Base-by-base conservation (phyloP, 2,888 invertebrate genomes). In the Drosophila colorata region DNA sequence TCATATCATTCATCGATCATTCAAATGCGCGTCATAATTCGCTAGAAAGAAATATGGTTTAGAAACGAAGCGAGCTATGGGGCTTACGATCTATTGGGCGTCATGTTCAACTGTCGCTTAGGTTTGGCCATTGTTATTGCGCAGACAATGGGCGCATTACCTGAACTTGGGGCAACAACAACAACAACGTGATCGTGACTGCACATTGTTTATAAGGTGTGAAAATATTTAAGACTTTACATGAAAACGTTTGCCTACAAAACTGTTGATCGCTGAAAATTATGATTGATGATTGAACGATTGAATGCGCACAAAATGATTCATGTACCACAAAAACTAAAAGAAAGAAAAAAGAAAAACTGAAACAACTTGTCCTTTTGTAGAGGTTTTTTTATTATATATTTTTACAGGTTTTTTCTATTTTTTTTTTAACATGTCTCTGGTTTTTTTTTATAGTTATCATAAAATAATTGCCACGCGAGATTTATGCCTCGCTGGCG, bases 201-300 rank as follows among this genome's bases (percentile, higher is more conserved):
- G 87, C 81, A 71, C 78, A 82, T 88, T 89, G 78, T 88, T 91
- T 86, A 79, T 79, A 83, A 89, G 90, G 89, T 89, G 89, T 89
- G 89, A 89, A 89, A 89, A 90, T 90, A 89, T 89, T 90, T 76
- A 78, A 90, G 90, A 80, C 87, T 84, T 76, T 77, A 81, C 88
- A 80, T 90, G 80, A 82, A 89, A 86, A 86, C 78, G 78, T 84
- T 87, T 80, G 76, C 75, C 66, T 83, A 90, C 90, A 91, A 90
- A 90, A 81, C 83, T 87, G 89, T 90, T 91, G 90, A 90, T 87
- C 85, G 91, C 71, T 89, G 86, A 85, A 82, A 88, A 87, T 86
- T 89, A 87, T 90, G 90, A 90, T 90, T 91, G 91, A 90, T 90
- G 91, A 86, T 83, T 77, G 81, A 59, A 57, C 77, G 84, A 86